A percentile compares a stretch with the other conserved stretches of the same genome.
These are phyloP conservation scores for Aricia agestis DNA, from an alignment of 1,140 invertebrate species.

Conservation along the genomic window DNA sequence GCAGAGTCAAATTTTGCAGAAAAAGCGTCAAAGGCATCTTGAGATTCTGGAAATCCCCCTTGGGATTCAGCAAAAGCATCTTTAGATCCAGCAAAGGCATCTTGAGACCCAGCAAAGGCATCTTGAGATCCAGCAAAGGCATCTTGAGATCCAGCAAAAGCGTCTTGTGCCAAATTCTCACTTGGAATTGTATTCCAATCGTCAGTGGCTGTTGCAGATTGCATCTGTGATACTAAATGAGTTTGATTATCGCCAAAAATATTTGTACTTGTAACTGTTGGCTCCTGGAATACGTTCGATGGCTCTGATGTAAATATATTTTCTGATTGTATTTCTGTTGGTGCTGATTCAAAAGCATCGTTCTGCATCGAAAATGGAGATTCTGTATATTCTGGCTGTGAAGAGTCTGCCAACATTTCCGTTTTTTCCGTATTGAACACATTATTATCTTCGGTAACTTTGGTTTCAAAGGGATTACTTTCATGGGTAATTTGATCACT, in stretches of 20 bases:
- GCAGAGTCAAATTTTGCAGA: constrained; percentile 89
- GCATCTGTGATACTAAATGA: background rate
- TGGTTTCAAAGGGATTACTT: constrained; percentile 51
- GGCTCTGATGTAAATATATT: constrained; percentile 10
- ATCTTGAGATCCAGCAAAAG: constrained; percentile 44
- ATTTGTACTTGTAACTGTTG: background rate
- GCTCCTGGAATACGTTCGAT: background rate
- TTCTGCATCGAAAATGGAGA: constrained; percentile 22
- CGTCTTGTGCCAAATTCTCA: constrained; percentile 34
- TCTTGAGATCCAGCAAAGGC: constrained; percentile 61
- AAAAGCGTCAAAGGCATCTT: constrained; percentile 83
- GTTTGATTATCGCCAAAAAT: constrained; percentile 12
- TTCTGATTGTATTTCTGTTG: constrained; percentile 14
- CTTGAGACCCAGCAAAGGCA: constrained; percentile 39
- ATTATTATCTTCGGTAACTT: constrained; percentile 19
- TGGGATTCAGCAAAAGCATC: constrained; percentile 77
- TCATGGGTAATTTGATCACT: constrained; percentile 38
- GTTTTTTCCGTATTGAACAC: constrained; percentile 24
- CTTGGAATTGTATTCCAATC: constrained; percentile 30
- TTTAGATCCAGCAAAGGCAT: constrained; percentile 68
- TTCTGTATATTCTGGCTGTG: constrained; percentile 32
- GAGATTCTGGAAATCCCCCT: constrained; percentile 35
- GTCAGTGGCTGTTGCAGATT: constrained; percentile 23
- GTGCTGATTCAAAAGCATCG: constrained; percentile 19
- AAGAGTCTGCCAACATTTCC: constrained; percentile 32